Base-by-base conservation (phyloP, 1,140 invertebrate species). In the Papilio aristodemus region DNA sequence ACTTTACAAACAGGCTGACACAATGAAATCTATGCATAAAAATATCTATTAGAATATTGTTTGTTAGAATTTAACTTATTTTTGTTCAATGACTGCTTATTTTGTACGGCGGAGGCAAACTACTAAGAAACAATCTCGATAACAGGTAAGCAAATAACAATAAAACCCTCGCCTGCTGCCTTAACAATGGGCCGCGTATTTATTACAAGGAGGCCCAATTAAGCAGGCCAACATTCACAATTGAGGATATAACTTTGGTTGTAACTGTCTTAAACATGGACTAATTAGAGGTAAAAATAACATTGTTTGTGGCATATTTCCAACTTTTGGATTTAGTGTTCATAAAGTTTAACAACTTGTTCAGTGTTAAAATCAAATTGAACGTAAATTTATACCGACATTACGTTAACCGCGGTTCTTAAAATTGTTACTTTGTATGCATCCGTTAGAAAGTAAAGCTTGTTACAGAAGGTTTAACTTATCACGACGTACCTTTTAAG, bases 291-390 rank as follows among this genome's bases (percentile, higher is more conserved):
- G 76, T 76, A 76, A 76, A 80, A 78, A 32, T n/a, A 73, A 78
- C 67, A 74, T 71, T 67, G 64, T 70, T 79, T 70, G 60, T 70
- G 67, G 41, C 67, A 73, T 6, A 36, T 57, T 58, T 74, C 69
- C 68, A 77, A 75, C 46, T 74, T 73, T 79, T 68, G 67, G 69
- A 27, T 76, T 76, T 68, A 75, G 70, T 75, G 72, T 75, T 75
- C 80, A 79, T 83, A 84, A 76, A 86, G 69, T 80, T 81, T 81
- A 75, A 85, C 77, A 73, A 77, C 77, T 80, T 75, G 73, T 73
- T 71, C 71, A 78, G 71, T 75, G 76, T 83, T 81, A 86, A 84
- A 79, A 77, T 79, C 74, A 78, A 80, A 86, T 81, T 76, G 80
- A 75, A 80, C 79, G 81, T 83, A 84, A 86, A 83, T 84, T 84